Evolutionary conservation across 2,888 invertebrate species (phyloP).

Genomic region (Nasonia oneida): DNA sequence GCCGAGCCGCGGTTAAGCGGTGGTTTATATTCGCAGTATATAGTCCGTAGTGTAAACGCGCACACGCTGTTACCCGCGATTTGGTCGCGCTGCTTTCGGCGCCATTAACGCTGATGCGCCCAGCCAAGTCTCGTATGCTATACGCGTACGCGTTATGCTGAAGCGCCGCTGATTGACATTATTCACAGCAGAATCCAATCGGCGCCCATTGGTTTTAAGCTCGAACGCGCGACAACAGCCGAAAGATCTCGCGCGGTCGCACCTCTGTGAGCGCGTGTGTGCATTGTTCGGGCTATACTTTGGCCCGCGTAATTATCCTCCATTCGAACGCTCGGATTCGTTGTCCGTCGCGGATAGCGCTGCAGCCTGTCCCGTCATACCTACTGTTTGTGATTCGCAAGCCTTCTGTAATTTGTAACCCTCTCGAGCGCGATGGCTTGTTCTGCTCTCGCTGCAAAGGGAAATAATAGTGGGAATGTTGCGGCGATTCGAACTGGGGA

Average conservation of each 20-base stretch:
- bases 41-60: neutral
- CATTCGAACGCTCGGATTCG: slow-evolving; percentile 33
- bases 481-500: neutral
- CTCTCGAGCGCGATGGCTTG: neutral
- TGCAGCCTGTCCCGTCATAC: slow-evolving; percentile 1
- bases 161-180: slow-evolving; percentile 46
- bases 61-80: neutral
- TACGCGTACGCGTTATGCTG: neutral
- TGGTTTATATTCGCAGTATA: neutral
- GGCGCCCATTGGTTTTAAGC: slow-evolving; percentile 38
- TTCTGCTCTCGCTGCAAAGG: neutral
- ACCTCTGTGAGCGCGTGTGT: neutral
- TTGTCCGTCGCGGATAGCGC: neutral
- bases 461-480: neutral
- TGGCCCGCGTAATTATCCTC: slow-evolving; percentile 34
- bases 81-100: neutral
- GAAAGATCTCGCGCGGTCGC: slow-evolving; percentile 7
- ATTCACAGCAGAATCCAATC: slow-evolving; percentile 43
- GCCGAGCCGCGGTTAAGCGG: neutral
- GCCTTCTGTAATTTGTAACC: slow-evolving; percentile 48
- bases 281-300: neutral
- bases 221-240: neutral
- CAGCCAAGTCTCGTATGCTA: neutral
- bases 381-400: slow-evolving; percentile 35
- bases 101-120: neutral